Evolutionary conservation across 1,140 invertebrate genomes (phyloP).

Genomic region (Chionoecetes opilio): DNA sequence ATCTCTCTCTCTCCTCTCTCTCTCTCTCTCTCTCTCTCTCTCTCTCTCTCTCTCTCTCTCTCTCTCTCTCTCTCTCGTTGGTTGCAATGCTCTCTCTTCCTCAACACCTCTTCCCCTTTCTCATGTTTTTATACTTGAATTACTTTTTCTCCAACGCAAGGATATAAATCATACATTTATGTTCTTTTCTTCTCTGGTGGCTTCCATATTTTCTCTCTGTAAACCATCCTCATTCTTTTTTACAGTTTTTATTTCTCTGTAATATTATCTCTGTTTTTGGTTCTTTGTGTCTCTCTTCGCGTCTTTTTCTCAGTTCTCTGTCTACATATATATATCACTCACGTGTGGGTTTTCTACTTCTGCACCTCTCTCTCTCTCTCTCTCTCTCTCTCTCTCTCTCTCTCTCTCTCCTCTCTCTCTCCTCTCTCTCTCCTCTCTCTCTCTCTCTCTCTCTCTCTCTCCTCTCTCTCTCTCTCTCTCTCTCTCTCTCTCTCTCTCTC

Average conservation of each 20-base stretch:
- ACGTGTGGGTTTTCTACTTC: background rate
- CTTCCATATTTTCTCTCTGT: background rate
- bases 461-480: slow-evolving; percentile 24
- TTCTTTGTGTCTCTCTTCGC: too few relatives aligned
- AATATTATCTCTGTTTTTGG: too few relatives aligned
- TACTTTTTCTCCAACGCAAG: background rate
- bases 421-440: slow-evolving; percentile 25
- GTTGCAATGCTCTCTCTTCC: background rate
- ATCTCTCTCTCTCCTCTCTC: background rate
- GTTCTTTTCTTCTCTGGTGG: background rate
- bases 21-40: background rate
- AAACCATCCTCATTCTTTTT: background rate
- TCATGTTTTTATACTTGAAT: background rate
- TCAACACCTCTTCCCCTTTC: background rate
- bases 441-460: slow-evolving; percentile 13
- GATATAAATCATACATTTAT: background rate
- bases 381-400: background rate
- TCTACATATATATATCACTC: too few relatives aligned
- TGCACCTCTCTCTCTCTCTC: background rate
- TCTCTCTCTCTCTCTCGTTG: background rate
- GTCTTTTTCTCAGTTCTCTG: too few relatives aligned
- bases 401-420: background rate
- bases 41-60: background rate
- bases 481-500: slow-evolving; percentile 18
- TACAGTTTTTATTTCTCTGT: background rate